phyloP scores from a whole-genome alignment of 2,113 vertebrate genomes.

The Microtus montanus region DNA sequence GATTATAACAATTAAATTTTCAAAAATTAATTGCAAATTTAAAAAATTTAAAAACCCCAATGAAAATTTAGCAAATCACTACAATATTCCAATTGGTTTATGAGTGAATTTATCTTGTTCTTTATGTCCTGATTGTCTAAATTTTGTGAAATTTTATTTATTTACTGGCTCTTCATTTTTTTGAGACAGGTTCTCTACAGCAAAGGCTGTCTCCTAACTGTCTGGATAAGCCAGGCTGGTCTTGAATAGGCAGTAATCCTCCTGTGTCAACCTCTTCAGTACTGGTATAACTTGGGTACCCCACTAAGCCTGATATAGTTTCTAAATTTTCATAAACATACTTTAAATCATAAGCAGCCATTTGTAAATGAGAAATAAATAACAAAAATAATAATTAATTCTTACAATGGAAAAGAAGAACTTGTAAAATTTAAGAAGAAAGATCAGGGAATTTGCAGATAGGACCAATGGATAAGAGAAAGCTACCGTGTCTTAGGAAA shows the following conservation, averaged over 20 bases:
- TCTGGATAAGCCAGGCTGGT: neutral
- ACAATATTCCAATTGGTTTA: neutral
- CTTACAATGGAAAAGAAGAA: neutral
- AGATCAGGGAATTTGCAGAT: neutral
- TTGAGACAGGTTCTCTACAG: neutral
- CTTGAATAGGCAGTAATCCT: neutral
- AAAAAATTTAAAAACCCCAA: neutral
- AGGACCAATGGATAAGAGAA: neutral
- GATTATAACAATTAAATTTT: neutral
- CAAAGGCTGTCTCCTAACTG: neutral
- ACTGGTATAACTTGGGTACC: neutral
- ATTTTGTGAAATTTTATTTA: neutral
- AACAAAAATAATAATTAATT: constrained; percentile 28
- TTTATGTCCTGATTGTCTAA: neutral
- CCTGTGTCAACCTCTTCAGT: neutral
- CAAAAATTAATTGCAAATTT: neutral
- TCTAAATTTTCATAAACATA: neutral
- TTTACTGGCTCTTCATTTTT: neutral
- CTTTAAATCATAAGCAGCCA: neutral
- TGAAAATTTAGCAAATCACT: neutral
- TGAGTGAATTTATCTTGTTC: neutral
- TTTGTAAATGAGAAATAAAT: neutral
- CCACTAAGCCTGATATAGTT: neutral
- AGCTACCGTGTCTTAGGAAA: neutral
- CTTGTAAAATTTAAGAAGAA: neutral